Base-by-base conservation (phyloP, 2,113 vertebrate species). In the Sinosuthora webbiana region DNA sequence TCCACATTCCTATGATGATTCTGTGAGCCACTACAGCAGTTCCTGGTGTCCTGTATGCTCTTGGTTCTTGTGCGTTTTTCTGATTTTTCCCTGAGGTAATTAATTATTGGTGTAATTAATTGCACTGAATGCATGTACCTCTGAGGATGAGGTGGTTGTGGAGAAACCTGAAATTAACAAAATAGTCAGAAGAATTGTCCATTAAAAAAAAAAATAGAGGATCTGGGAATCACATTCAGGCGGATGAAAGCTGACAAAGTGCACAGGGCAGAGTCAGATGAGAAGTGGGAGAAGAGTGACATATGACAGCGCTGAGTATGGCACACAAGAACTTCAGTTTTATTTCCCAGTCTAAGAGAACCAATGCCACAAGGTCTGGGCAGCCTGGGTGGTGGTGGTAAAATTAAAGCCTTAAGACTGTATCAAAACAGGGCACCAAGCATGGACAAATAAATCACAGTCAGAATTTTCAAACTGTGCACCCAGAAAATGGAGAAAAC, bases 91-190 rank as follows among this genome's bases (percentile, higher is more conserved):
- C 47, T 49, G 33, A 70, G 23, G 68, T 77, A 83, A 88, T 90
- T 90, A 60, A 31, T 79, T 68, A 52, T 44, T 73, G 35, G 19
- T 92, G 42, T 74, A 70, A 83, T 88, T 92, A 88, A 69, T 41
- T 77, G 52, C 21, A 83, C 41, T 9, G 23, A 86, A 57, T 83
- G 15, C 33, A 59, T 35, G 59, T 62, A 65, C 55, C 45, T 81
- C 71, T 52, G 64, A 89, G 80, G 42, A 78, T 74, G 68, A 94
- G 39, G 50, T 70, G 21, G 71, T 63, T 94, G 52, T 80, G 24
- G 35, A 74, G 68, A 93, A 81, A 55, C 17, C 5, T 18, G 37
- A 73, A 83, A 20, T 67, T 74, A 71, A 86, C 28, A 74, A 87
- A 83, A 83, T 13, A 86, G 49, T 65, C n/a, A 55, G 86, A 91